These are phyloP conservation scores for Hydropsyche betteni DNA, from an alignment of 2,888 invertebrate genomes.

Conservation along the genomic window DNA sequence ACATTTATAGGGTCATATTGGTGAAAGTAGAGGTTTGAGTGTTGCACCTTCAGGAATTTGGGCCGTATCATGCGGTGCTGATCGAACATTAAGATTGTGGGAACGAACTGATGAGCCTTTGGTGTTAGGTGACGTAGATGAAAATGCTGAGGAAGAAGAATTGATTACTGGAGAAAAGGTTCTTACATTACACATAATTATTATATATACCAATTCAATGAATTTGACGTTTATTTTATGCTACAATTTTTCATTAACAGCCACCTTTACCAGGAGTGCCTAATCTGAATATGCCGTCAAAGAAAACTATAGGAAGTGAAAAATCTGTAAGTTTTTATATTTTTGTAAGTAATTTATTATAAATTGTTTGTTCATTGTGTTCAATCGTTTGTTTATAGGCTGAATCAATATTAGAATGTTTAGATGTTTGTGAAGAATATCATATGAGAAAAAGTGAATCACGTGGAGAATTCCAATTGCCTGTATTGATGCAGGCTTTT, in stretches of 20 bases:
- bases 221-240: neutral
- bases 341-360: too few species aligned
- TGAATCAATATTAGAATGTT: conserved; percentile 90
- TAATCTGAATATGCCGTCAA: conserved; percentile 82
- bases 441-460: conserved; percentile 67
- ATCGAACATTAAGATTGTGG: conserved; percentile 86
- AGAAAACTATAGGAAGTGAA: conserved; percentile 87
- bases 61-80: conserved; percentile 83
- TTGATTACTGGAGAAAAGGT: conserved; percentile 76
- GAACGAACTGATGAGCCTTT: conserved; percentile 88
- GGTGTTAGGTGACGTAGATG: conserved; percentile 91
- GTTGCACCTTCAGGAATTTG: conserved; percentile 85
- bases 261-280: conserved; percentile 76
- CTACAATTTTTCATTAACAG: conserved; percentile 53
- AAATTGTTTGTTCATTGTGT: too few species aligned
- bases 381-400: conserved; percentile 63
- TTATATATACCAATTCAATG: conserved; percentile 14
- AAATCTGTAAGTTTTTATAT: conserved; percentile 74
- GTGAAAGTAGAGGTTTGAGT: conserved; percentile 77
- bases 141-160: conserved; percentile 85
- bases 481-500: conserved; percentile 85
- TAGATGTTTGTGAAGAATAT: conserved; percentile 78
- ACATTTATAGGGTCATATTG: conserved; percentile 78
- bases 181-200: conserved; percentile 16
- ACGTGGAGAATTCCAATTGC: conserved; percentile 65